Evolutionary conservation across 2,113 vertebrate genomes (phyloP).

Genomic region (Saccopteryx leptura): DNA sequence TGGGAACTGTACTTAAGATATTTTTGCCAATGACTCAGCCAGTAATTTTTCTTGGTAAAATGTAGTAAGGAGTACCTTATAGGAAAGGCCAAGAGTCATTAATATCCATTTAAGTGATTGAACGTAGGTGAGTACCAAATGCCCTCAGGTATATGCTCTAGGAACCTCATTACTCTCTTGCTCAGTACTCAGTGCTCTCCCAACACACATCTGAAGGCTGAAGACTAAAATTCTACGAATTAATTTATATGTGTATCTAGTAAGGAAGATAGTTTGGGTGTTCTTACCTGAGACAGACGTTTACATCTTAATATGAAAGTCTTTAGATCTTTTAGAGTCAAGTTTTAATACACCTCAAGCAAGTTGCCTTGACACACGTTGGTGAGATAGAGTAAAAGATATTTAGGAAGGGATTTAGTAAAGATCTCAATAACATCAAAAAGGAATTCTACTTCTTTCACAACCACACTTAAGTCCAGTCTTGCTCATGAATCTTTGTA

Average conservation of each 20-base stretch:
- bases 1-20: constrained; percentile 60
- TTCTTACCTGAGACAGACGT: neutral
- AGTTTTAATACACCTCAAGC: neutral
- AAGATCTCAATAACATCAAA: constrained; percentile 7
- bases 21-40: constrained; percentile 71
- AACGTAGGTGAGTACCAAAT: neutral
- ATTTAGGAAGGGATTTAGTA: constrained; percentile 18
- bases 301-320: constrained; percentile 38
- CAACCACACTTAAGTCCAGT: neutral
- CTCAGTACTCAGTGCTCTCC: neutral
- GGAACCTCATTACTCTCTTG: neutral
- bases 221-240: constrained; percentile 43
- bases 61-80: neutral
- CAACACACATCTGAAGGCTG: neutral
- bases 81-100: constrained; percentile 3
- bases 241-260: neutral
- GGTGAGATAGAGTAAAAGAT: constrained; percentile 13
- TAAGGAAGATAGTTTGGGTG: neutral
- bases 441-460: neutral
- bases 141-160: neutral
- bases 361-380: constrained; percentile 18
- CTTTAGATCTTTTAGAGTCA: neutral
- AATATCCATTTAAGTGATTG: neutral
- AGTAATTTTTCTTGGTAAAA: constrained; percentile 64
- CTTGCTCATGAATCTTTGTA: neutral